phyloP scores from a whole-genome alignment of 2,888 invertebrate genomes.

The Chloroclysta siterata region DNA sequence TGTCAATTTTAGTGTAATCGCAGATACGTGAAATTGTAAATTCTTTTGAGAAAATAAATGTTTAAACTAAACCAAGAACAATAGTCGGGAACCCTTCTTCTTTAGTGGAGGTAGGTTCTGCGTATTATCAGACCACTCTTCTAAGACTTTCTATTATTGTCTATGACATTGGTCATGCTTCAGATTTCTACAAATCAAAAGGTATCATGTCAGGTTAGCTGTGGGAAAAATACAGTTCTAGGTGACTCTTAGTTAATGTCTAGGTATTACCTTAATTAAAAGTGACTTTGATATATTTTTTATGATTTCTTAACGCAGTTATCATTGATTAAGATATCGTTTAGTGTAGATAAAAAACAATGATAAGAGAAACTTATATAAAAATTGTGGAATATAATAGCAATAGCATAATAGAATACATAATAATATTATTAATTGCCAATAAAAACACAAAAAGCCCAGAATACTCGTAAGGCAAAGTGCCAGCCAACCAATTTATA shows the following conservation, averaged over 20 bases:
- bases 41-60: too few relatives aligned
- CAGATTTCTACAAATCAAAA: constrained; percentile 1
- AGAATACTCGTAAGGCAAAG: too few relatives aligned
- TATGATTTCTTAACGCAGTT: not conserved
- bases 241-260: not conserved
- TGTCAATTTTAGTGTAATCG: too few relatives aligned
- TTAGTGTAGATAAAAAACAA: too few relatives aligned
- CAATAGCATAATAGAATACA: too few relatives aligned
- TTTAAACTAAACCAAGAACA: too few relatives aligned
- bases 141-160: not conserved
- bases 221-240: constrained; percentile 12
- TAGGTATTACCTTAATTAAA: constrained; percentile 3
- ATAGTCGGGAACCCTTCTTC: not conserved
- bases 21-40: too few relatives aligned
- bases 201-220: not conserved
- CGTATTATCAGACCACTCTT: not conserved
- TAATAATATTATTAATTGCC: too few relatives aligned
- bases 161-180: not conserved
- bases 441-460: too few relatives aligned
- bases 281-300: constrained; percentile 6
- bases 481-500: too few relatives aligned
- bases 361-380: too few relatives aligned
- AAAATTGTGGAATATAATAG: too few relatives aligned
- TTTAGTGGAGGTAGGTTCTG: not conserved
- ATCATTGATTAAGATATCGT: not conserved